Conservation (phyloP, 2,888 invertebrate genomes). For the Parnassius orleans region DNA sequence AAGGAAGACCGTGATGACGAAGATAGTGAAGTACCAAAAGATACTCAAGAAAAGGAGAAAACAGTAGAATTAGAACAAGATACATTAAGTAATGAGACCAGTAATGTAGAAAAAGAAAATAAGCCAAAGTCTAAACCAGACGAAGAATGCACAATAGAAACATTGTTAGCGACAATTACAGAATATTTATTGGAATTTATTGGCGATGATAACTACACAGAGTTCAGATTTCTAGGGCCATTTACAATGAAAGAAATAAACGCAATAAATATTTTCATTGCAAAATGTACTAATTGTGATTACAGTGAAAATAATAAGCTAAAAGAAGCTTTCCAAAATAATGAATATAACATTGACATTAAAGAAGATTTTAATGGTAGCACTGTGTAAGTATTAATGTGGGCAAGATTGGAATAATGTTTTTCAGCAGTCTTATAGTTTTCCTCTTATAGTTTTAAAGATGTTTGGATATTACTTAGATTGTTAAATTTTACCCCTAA, state of each 20-base stretch:
- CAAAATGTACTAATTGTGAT: slow-evolving; percentile 30
- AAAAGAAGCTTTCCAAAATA: slow-evolving; percentile 33
- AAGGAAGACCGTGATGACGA: slow-evolving; percentile 27
- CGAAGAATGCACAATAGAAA: slow-evolving; percentile 17
- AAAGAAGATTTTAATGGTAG: slow-evolving; percentile 45
- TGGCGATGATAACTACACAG: slow-evolving; percentile 34
- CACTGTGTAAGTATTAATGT: slow-evolving; percentile 45
- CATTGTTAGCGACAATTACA: slow-evolving; percentile 36
- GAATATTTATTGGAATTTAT: slow-evolving; percentile 49
- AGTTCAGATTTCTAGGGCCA: slow-evolving; percentile 53
- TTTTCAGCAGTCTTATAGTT: too few species aligned
- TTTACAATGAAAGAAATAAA: slow-evolving; percentile 41
- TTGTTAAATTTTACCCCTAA: too few species aligned
- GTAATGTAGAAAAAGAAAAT: slow-evolving; percentile 1
- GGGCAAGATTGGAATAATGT: too few species aligned
- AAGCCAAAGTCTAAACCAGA: slow-evolving; percentile 31
- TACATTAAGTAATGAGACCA: background rate
- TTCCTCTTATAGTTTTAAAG: too few species aligned
- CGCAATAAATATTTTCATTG: slow-evolving; percentile 43
- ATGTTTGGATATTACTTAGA: too few species aligned
- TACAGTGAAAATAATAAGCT: slow-evolving; percentile 26
- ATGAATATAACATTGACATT: slow-evolving; percentile 32
- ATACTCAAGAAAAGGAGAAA: background rate
- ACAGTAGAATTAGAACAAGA: background rate
- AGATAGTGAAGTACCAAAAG: background rate